phyloP scores from a whole-genome alignment of 30 jellyfish, hydroid and myxozoan species.

The Hydra vulgaris region DNA sequence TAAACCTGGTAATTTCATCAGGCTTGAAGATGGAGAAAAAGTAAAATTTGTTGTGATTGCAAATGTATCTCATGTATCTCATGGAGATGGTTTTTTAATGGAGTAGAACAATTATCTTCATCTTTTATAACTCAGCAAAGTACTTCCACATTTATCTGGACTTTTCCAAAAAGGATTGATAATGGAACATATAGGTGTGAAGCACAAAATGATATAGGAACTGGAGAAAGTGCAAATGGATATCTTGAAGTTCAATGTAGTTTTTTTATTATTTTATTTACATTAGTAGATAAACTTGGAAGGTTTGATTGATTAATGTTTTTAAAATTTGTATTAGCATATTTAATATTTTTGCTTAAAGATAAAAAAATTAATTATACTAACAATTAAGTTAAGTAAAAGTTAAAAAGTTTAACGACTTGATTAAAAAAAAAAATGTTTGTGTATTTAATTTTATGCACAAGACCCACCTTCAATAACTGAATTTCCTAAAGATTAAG shows the following conservation, averaged over 20 bases:
- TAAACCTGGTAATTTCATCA: slow-evolving; percentile 40
- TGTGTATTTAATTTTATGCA: neutral
- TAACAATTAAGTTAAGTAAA: too few relatives aligned
- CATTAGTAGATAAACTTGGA: too few relatives aligned
- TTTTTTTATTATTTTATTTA: neutral
- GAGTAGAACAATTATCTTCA: neutral
- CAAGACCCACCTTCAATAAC: slow-evolving; percentile 58
- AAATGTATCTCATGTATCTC: slow-evolving; percentile 29
- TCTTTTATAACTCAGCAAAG: neutral
- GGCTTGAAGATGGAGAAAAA: slow-evolving; percentile 35
- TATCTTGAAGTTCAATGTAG: slow-evolving; percentile 18
- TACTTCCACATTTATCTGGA: slow-evolving; percentile 1
- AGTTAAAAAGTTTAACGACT: too few relatives aligned
- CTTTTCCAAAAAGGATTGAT: slow-evolving; percentile 21
- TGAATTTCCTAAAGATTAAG: slow-evolving; percentile 33
- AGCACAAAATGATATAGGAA: slow-evolving; percentile 10
- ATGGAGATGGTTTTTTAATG: slow-evolving; percentile 31
- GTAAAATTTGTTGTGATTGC: slow-evolving; percentile 53
- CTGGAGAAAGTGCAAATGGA: slow-evolving; percentile 20
- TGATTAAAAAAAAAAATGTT: too few relatives aligned
- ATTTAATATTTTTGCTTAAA: neutral
- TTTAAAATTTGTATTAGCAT: too few relatives aligned
- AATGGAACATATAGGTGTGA: slow-evolving; percentile 54
- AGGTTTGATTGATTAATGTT: too few relatives aligned
- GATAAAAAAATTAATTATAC: too few relatives aligned